phyloP scores from a whole-genome alignment of 1,140 invertebrate species.

The Drosophila baimaii region DNA sequence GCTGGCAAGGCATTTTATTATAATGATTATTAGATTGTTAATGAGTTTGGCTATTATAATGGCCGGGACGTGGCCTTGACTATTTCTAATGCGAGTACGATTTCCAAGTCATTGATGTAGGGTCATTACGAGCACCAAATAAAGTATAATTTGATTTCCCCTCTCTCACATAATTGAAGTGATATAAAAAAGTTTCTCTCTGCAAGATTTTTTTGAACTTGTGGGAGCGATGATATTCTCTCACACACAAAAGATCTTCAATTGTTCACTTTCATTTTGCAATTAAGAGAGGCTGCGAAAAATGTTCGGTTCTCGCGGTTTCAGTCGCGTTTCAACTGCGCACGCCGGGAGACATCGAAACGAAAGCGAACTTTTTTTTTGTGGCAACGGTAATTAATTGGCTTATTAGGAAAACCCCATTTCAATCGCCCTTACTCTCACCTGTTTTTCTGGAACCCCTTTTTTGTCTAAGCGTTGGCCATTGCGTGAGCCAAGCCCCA shows the following conservation, averaged over 20 bases:
- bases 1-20: neutral
- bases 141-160: constrained; percentile 48
- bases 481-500: constrained; percentile 59
- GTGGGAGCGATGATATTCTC: constrained; percentile 20
- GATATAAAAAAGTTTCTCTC: constrained; percentile 24
- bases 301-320: constrained; percentile 47
- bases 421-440: constrained; percentile 14
- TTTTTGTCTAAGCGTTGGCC: constrained; percentile 11
- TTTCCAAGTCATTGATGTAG: constrained; percentile 18
- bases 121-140: constrained; percentile 37
- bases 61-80: constrained; percentile 12
- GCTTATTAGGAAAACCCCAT: constrained; percentile 47
- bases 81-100: constrained; percentile 4
- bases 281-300: constrained; percentile 51
- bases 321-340: constrained; percentile 57
- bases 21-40: constrained; percentile 27
- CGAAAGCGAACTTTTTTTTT: constrained; percentile 13
- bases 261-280: constrained; percentile 67
- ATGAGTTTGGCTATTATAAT: constrained; percentile 23
- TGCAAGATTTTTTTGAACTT: constrained; percentile 8
- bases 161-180: constrained; percentile 41
- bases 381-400: constrained; percentile 70
- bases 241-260: constrained; percentile 51
- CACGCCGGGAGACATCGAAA: constrained; percentile 30
- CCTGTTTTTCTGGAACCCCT: constrained; percentile 8